Evolutionary conservation across 1,140 invertebrate genomes (phyloP).

Genomic region (Drusus annulatus): DNA sequence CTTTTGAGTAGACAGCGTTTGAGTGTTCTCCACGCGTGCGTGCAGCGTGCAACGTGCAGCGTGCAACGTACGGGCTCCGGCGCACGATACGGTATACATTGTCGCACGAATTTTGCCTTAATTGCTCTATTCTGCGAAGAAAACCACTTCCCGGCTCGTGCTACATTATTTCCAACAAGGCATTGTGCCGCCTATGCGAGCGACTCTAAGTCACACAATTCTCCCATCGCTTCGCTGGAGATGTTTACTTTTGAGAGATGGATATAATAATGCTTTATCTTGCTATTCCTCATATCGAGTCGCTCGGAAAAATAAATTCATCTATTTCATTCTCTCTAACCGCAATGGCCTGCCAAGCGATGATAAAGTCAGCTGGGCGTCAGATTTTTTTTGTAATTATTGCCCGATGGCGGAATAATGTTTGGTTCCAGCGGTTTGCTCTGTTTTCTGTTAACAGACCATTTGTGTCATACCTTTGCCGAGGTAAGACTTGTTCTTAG

Average conservation of each 20-base stretch:
- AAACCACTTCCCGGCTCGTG: slow-evolving; percentile 12
- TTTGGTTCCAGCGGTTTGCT: slow-evolving; percentile 9
- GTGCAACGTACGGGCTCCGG: too few relatives aligned
- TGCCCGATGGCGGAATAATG: slow-evolving; percentile 4
- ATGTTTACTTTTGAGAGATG: slow-evolving; percentile 1
- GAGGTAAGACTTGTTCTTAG: slow-evolving; percentile 15
- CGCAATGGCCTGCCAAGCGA: slow-evolving; percentile 26
- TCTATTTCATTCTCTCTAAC: slow-evolving; percentile 36
- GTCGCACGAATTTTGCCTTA: slow-evolving; percentile 34
- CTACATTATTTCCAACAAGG: neutral
- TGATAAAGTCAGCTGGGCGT: slow-evolving; percentile 42
- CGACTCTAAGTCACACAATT: neutral
- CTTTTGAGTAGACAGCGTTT: slow-evolving; percentile 3
- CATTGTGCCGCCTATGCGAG: neutral
- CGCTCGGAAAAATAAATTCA: slow-evolving; percentile 38
- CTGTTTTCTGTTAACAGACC: slow-evolving; percentile 20
- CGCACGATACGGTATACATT: slow-evolving; percentile 10
- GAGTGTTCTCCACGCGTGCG: slow-evolving; percentile 19
- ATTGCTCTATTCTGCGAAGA: slow-evolving; percentile 12
- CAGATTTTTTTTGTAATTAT: slow-evolving; percentile 38
- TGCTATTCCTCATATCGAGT: neutral
- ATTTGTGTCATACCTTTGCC: slow-evolving; percentile 26
- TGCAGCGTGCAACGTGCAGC: neutral
- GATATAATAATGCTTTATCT: slow-evolving; percentile 8
- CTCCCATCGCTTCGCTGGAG: neutral